phyloP scores from a whole-genome alignment of 2,113 vertebrate species.

The Rhinopithecus roxellana region DNA sequence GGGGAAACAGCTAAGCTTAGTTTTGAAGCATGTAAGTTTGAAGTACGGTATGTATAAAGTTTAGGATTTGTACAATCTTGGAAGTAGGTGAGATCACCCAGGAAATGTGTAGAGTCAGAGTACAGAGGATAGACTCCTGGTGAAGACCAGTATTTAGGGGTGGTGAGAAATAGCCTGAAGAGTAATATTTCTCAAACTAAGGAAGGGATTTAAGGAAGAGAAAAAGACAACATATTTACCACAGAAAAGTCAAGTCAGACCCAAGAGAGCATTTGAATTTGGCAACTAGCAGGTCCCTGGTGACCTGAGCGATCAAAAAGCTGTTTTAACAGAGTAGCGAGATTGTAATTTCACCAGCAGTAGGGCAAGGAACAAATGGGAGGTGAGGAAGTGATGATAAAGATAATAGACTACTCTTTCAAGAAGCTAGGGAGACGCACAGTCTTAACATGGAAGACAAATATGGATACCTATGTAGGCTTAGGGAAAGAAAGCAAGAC shows the following conservation, averaged over 20 bases:
- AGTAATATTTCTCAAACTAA: background rate
- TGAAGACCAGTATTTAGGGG: background rate
- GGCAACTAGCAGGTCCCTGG: background rate
- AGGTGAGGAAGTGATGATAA: background rate
- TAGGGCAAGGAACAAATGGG: background rate
- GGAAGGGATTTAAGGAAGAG: background rate
- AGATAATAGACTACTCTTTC: background rate
- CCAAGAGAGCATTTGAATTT: background rate
- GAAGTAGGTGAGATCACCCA: background rate
- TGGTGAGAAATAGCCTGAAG: background rate
- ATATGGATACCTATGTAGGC: background rate
- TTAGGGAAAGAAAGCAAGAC: background rate
- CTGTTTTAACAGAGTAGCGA: background rate
- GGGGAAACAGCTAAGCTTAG: background rate
- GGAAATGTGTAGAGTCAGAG: background rate
- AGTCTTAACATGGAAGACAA: slow-evolving; percentile 8
- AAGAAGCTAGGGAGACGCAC: background rate
- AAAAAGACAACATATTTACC: background rate
- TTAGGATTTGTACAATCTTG: background rate
- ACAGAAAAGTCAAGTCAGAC: background rate
- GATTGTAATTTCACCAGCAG: background rate
- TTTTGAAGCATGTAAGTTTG: background rate
- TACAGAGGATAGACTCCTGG: background rate
- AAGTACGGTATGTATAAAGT: background rate
- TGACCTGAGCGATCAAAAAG: background rate